Base-by-base conservation (phyloP, 2,888 invertebrate species). In the Leptothorax acervorum region DNA sequence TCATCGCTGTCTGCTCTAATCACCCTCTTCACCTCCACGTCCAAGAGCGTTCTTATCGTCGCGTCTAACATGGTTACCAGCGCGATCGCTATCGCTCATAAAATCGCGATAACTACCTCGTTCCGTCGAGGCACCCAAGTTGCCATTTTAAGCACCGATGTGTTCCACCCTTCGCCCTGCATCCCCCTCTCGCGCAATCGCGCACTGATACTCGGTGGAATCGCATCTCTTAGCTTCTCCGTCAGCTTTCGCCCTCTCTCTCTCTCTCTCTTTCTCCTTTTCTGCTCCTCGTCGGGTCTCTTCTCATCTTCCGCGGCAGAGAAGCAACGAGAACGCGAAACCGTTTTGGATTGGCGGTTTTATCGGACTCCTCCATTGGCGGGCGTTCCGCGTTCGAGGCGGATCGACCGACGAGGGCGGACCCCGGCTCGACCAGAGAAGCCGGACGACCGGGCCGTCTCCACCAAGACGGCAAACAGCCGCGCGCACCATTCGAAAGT, bases 401-500 rank as follows among this genome's bases (percentile, higher is more conserved):
- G 90, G 90, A 62, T 62, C 87, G 83, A 48, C 39, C 53, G 18
- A 6, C 66, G 84, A 84, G 83, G 90, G 90, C 89, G 90, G 90
- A 76, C 65, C 82, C 66, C 68, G 81, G 84, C 73, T 73, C 78
- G 55, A 18, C 60, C 79, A 45, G 51, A 73, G 68, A 82, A 87
- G 79, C 85, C 87, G 85, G 83, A 83, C 83, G 62, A 68, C 28
- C 66, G 73, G 28, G 35, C 63, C 60, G 65, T 63, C 48, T 23
- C 75, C 70, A 48, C 48, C 68, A 42, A 51, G 35, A 66, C 57
- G 82, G 74, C 70, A 31, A 75, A 65, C 65, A 75, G 68, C 53
- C 68, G 84, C 79, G 74, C 84, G 84, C 79, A 84, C 85, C 85
- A 86, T 86, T 86, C 70, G 84, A 86, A 84, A 84, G 84, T 66